Percentiles rank a stretch among this genome's conserved stretches.
Conservation (phyloP, 2,113 vertebrate species). For the Bucco capensis region DNA sequence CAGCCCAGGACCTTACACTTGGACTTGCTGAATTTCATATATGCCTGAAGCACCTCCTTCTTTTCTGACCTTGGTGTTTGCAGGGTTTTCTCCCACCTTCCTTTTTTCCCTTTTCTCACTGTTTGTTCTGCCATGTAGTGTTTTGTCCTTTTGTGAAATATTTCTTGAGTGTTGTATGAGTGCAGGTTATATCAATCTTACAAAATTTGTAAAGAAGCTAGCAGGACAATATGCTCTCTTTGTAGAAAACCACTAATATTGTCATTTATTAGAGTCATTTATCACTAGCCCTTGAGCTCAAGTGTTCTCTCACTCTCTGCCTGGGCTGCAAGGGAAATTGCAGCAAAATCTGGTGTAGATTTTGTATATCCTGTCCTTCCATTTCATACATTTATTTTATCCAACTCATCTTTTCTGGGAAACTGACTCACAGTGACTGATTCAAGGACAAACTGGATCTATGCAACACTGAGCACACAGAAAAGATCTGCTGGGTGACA, state of each 20-base stretch:
- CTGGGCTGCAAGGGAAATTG: neutral
- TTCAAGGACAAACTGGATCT: neutral
- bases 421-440: neutral
- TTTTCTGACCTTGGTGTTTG: neutral
- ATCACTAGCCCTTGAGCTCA: neutral
- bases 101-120: neutral
- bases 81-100: neutral
- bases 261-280: neutral
- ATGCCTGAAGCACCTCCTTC: neutral
- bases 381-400: neutral
- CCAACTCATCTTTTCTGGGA: neutral
- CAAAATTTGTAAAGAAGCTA: neutral
- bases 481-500: neutral
- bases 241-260: neutral
- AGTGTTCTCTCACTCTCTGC: neutral
- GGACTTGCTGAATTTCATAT: no score
- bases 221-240: neutral
- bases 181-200: neutral
- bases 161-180: neutral
- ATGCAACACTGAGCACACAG: neutral
- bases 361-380: neutral
- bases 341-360: neutral
- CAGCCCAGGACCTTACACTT: no score
- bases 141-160: neutral
- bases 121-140: neutral